Percentiles rank a stretch among this genome's conserved stretches.
phyloP scores from a whole-genome alignment of 2,888 invertebrate genomes.

The Baccha elongata region DNA sequence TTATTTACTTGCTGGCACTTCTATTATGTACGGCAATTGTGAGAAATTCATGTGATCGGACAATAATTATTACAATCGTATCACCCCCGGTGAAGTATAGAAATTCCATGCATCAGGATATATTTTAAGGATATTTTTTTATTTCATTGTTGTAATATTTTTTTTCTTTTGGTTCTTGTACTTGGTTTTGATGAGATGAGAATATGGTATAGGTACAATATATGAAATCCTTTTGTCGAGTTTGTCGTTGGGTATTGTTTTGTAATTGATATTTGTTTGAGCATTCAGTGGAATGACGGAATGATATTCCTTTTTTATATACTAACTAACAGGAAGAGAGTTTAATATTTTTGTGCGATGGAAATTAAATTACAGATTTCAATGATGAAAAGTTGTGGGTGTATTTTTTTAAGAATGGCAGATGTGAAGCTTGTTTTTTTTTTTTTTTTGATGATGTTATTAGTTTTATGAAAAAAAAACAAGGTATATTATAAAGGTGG shows the following conservation, averaged over 20 bases:
- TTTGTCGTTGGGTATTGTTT: slow-evolving; percentile 67
- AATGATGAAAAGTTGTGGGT: slow-evolving; percentile 53
- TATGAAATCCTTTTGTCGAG: slow-evolving; percentile 67
- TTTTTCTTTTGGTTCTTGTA: slow-evolving; percentile 32
- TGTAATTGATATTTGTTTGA: slow-evolving; percentile 73
- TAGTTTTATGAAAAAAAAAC: background rate
- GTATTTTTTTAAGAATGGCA: no score
- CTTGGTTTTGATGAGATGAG: background rate
- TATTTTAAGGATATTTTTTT: slow-evolving; percentile 43
- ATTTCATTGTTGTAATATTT: slow-evolving; percentile 58
- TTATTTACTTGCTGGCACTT: slow-evolving; percentile 66
- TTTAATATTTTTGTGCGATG: slow-evolving; percentile 17
- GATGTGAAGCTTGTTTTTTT: slow-evolving; percentile 12
- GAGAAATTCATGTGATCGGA: slow-evolving; percentile 65
- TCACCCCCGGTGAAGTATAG: slow-evolving; percentile 61
- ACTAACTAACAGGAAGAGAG: slow-evolving; percentile 1
- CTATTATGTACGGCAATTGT: slow-evolving; percentile 66
- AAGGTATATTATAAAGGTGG: no score
- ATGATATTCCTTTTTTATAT: no score
- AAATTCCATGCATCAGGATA: slow-evolving; percentile 24
- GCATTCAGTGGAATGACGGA: slow-evolving; percentile 34
- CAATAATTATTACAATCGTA: slow-evolving; percentile 67
- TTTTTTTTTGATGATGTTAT: background rate
- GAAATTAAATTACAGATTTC: slow-evolving; percentile 69
- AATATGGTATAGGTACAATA: slow-evolving; percentile 17